Conservation (phyloP, 2,113 vertebrate species). For the Litocranius walleri region DNA sequence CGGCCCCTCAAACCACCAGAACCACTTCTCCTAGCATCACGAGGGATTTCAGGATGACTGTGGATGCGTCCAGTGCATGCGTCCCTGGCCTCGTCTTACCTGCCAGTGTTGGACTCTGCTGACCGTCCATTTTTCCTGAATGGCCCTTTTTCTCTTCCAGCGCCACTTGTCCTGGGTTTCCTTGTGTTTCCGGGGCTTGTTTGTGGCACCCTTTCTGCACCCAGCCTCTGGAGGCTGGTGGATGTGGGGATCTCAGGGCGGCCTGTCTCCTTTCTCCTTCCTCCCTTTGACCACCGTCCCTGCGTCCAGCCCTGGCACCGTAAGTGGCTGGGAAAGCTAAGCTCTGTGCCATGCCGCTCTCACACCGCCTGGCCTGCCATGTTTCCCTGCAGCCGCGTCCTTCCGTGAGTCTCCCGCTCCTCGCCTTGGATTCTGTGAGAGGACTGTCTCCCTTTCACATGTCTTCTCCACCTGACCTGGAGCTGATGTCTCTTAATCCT, state of each 20-base stretch:
- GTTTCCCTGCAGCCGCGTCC: neutral
- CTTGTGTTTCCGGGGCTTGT: neutral
- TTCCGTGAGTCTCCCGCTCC: neutral
- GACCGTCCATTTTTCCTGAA: neutral
- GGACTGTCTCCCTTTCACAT: neutral
- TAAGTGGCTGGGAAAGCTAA: neutral
- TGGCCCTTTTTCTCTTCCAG: neutral
- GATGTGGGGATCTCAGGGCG: neutral
- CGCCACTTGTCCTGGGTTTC: neutral
- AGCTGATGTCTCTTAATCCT: neutral
- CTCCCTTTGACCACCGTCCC: neutral
- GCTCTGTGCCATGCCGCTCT: neutral
- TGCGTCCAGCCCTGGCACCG: neutral
- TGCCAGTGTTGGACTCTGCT: neutral
- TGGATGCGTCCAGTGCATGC: neutral
- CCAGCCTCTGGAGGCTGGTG: neutral
- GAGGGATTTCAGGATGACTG: neutral
- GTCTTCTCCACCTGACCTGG: neutral
- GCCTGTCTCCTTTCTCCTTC: neutral
- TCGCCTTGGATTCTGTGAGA: neutral
- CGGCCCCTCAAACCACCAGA: neutral
- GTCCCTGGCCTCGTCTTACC: neutral
- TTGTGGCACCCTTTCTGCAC: neutral
- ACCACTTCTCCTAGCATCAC: neutral
- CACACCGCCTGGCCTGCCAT: neutral